phyloP scores from a whole-genome alignment of 1,140 invertebrate genomes.

The Drosophila lini region DNA sequence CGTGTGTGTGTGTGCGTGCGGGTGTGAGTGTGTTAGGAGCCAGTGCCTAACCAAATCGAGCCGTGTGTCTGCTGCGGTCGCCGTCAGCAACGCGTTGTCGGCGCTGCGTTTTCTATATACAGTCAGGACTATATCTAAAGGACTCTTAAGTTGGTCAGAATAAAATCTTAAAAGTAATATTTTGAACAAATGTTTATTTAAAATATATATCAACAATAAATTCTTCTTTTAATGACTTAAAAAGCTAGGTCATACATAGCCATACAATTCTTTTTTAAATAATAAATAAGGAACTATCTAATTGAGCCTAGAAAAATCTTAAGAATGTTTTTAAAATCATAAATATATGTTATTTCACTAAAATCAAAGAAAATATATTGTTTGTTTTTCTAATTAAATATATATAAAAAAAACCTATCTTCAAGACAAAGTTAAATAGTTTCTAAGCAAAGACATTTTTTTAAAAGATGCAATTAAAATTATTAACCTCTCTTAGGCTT shows the following conservation, averaged over 20 bases:
- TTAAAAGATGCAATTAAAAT: too few species aligned
- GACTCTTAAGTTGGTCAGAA: neutral
- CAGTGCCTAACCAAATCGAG: slow-evolving; percentile 68
- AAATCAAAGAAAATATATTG: too few species aligned
- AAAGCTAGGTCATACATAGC: neutral
- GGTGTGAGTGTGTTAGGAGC: slow-evolving; percentile 18
- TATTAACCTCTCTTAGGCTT: too few species aligned
- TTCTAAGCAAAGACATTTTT: too few species aligned
- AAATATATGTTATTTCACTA: neutral
- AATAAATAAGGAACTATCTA: neutral
- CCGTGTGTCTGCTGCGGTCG: slow-evolving; percentile 79
- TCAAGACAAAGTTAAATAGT: neutral
- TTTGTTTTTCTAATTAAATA: too few species aligned
- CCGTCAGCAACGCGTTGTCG: slow-evolving; percentile 75
- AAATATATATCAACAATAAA: neutral
- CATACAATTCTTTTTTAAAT: neutral
- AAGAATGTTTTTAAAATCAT: neutral
- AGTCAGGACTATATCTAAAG: neutral
- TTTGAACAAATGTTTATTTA: neutral
- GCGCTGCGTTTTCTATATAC: slow-evolving; percentile 67
- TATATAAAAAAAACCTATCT: neutral
- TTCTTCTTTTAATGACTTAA: neutral
- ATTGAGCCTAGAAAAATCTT: neutral
- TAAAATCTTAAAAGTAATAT: neutral
- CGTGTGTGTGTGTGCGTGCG: neutral